Conservation (phyloP, 2,888 invertebrate species). For the Erannis defoliaria region DNA sequence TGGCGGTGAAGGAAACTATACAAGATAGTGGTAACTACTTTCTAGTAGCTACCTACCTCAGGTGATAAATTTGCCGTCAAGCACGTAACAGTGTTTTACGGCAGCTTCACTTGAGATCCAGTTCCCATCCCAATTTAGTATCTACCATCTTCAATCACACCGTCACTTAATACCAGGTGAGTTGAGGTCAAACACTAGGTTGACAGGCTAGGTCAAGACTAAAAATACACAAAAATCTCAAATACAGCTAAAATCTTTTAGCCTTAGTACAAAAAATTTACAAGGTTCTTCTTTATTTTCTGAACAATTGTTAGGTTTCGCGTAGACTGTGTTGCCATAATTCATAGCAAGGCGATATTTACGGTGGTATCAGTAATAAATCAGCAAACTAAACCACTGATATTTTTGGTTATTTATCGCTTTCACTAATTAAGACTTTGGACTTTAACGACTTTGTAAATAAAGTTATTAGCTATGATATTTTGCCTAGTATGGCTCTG, state of each 20-base stretch:
- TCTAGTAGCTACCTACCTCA: no score
- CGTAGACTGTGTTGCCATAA: slow-evolving; percentile 21
- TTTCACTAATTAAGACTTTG: slow-evolving; percentile 22
- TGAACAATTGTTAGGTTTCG: slow-evolving; percentile 26
- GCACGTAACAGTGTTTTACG: no score
- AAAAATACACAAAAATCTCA: background rate
- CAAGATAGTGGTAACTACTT: no score
- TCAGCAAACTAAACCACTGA: slow-evolving; percentile 26
- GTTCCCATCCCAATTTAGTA: no score
- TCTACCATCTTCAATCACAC: no score
- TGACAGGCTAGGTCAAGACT: no score
- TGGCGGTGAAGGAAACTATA: no score
- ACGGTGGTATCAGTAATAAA: slow-evolving; percentile 31
- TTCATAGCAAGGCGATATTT: slow-evolving; percentile 30
- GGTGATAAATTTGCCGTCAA: no score
- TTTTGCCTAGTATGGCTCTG: background rate
- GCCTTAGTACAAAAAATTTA: background rate
- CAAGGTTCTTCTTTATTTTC: slow-evolving; percentile 3
- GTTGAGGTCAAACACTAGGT: no score
- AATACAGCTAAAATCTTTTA: background rate
- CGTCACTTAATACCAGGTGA: no score
- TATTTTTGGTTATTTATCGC: slow-evolving; percentile 35
- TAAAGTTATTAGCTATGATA: slow-evolving; percentile 1
- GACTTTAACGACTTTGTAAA: slow-evolving; percentile 8
- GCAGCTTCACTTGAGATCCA: no score